These are phyloP conservation scores for Zeugodacus cucurbitae DNA, from an alignment of 1,140 invertebrate species.

Conservation along the genomic window DNA sequence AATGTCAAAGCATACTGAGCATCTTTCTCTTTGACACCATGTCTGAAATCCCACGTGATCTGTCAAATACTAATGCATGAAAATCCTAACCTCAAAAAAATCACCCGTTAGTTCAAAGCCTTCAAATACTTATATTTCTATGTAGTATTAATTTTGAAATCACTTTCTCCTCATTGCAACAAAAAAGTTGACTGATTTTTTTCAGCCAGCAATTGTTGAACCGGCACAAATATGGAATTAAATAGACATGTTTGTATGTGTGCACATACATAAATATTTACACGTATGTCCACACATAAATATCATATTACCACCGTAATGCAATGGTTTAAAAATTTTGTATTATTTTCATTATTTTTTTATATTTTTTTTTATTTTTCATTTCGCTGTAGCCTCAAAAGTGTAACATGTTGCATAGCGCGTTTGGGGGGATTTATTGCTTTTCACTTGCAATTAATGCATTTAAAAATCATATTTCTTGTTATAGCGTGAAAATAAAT, in stretches of 20 bases:
- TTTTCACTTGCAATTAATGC: slow-evolving; percentile 39
- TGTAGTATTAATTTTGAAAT: neutral
- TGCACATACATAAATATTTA: neutral
- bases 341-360: neutral
- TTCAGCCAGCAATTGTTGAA: neutral
- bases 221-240: neutral
- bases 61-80: no score
- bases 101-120: neutral
- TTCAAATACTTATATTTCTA: neutral
- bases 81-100: no score
- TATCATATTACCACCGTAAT: neutral
- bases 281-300: neutral
- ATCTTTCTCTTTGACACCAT: no score
- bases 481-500: slow-evolving; percentile 29
- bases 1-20: no score
- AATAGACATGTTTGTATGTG: neutral
- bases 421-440: slow-evolving; percentile 35
- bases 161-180: slow-evolving; percentile 16
- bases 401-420: slow-evolving; percentile 2
- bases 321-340: neutral
- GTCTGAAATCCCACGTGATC: no score
- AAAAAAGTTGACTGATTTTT: neutral
- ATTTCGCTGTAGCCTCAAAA: neutral
- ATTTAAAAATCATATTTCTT: slow-evolving; percentile 38
- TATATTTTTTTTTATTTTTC: neutral